These are phyloP conservation scores for Indri indri DNA, from an alignment of 2,113 vertebrate genomes.

Conservation along the genomic window DNA sequence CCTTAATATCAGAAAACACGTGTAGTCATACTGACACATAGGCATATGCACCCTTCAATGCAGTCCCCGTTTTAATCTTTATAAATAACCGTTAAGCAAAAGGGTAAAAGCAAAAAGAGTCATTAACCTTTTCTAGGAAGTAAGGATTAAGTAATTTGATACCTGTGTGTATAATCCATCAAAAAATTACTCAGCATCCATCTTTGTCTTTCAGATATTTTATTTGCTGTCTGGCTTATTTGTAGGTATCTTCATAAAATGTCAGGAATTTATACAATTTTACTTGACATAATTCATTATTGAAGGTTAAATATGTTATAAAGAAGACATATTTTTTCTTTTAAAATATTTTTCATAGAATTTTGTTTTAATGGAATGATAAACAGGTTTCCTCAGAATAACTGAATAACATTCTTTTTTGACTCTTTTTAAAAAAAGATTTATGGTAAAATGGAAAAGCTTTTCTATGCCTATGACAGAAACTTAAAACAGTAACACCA, in stretches of 20 bases:
- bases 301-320: slow-evolving; percentile 74
- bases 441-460: neutral
- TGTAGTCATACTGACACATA: neutral
- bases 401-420: neutral
- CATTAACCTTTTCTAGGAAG: slow-evolving; percentile 84
- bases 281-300: slow-evolving; percentile 64
- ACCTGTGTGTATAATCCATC: slow-evolving; percentile 81
- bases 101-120: slow-evolving; percentile 81
- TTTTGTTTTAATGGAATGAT: slow-evolving; percentile 57
- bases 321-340: slow-evolving; percentile 56
- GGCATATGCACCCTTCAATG: neutral
- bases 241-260: slow-evolving; percentile 73
- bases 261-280: slow-evolving; percentile 67
- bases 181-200: slow-evolving; percentile 73
- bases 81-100: slow-evolving; percentile 80
- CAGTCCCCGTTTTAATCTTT: slow-evolving; percentile 73
- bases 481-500: slow-evolving; percentile 32
- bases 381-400: slow-evolving; percentile 32
- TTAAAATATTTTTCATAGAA: slow-evolving; percentile 56
- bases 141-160: slow-evolving; percentile 76
- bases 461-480: slow-evolving; percentile 22
- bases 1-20: slow-evolving; percentile 47
- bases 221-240: slow-evolving; percentile 69
- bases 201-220: slow-evolving; percentile 72
- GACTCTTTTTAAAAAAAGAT: neutral